A percentile compares a stretch with the other conserved stretches of the same genome.
phyloP scores from a whole-genome alignment of 2,113 vertebrate species.

The Tenrec ecaudatus region DNA sequence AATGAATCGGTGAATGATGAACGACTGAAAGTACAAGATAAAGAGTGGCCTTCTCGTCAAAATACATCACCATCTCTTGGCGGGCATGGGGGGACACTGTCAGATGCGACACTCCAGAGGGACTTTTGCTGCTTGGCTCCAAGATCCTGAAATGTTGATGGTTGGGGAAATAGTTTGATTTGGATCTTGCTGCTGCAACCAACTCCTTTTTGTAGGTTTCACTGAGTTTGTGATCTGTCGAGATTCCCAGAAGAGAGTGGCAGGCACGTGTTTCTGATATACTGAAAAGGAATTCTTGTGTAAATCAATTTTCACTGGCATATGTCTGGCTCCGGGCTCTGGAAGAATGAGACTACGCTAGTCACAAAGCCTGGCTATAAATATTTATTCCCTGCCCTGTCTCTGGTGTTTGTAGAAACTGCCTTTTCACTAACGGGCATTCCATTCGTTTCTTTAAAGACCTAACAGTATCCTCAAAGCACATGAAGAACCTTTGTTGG shows the following conservation, averaged over 20 bases:
- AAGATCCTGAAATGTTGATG: conserved; percentile 53
- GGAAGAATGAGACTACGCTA: conserved; percentile 58
- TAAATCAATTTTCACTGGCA: conserved; percentile 60
- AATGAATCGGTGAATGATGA: neutral
- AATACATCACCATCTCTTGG: neutral
- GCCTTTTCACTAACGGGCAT: conserved; percentile 24
- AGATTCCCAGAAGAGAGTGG: conserved; percentile 49
- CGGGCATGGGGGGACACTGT: neutral
- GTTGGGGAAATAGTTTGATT: conserved; percentile 56
- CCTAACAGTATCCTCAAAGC: conserved; percentile 49
- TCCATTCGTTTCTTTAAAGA: conserved; percentile 67
- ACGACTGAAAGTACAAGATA: neutral
- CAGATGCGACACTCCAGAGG: neutral
- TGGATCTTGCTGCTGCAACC: conserved; percentile 1
- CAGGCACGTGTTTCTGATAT: conserved; percentile 75
- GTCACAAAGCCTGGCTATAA: conserved; percentile 47
- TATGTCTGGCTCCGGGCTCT: conserved; percentile 26
- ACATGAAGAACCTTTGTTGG: neutral
- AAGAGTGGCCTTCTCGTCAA: neutral
- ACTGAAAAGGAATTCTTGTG: conserved; percentile 59
- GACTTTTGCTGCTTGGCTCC: neutral
- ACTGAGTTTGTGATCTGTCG: conserved; percentile 60
- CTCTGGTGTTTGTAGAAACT: conserved; percentile 56
- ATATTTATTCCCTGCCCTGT: conserved; percentile 52
- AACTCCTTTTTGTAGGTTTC: conserved; percentile 53